Conservation (phyloP, 2,888 invertebrate species). For the Patella depressa region DNA sequence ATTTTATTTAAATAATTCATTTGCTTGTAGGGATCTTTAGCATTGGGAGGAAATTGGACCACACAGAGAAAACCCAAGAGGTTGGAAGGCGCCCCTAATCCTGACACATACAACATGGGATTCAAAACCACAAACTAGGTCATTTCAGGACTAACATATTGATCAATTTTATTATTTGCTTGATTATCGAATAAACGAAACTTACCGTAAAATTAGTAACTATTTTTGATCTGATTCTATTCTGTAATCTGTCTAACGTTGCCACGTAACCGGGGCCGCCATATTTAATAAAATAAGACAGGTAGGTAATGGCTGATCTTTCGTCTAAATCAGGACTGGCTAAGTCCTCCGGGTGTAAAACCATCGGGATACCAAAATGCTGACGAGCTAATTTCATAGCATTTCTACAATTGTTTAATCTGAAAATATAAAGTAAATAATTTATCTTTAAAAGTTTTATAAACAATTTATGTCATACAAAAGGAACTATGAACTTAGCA, state of each 20-base stretch:
- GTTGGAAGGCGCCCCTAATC: too few species aligned
- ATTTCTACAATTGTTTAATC: constrained; percentile 91
- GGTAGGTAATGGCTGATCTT: constrained; percentile 96
- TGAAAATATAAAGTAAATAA: constrained; percentile 65
- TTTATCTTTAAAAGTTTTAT: too few species aligned
- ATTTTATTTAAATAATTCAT: too few species aligned
- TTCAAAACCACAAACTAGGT: too few species aligned
- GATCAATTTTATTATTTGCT: too few species aligned
- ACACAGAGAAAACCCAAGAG: too few species aligned
- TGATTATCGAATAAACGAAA: constrained; percentile 3
- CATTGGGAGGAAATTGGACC: too few species aligned
- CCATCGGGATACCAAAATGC: constrained; percentile 92
- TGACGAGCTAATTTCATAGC: constrained; percentile 94
- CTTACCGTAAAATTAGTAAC: constrained; percentile 93
- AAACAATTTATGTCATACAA: too few species aligned
- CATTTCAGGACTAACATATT: too few species aligned
- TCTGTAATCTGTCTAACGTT: constrained; percentile 90
- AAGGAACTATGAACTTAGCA: too few species aligned
- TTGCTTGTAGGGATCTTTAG: too few species aligned
- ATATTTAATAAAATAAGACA: constrained; percentile 98
- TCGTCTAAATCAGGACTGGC: constrained; percentile 96
- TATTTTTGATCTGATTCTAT: constrained; percentile 79
- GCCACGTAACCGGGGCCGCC: constrained; percentile 92
- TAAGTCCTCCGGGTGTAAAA: constrained; percentile 94
- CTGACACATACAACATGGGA: too few species aligned